phyloP scores from a whole-genome alignment of 2,113 vertebrate species.

The Psammodynastes pulverulentus region DNA sequence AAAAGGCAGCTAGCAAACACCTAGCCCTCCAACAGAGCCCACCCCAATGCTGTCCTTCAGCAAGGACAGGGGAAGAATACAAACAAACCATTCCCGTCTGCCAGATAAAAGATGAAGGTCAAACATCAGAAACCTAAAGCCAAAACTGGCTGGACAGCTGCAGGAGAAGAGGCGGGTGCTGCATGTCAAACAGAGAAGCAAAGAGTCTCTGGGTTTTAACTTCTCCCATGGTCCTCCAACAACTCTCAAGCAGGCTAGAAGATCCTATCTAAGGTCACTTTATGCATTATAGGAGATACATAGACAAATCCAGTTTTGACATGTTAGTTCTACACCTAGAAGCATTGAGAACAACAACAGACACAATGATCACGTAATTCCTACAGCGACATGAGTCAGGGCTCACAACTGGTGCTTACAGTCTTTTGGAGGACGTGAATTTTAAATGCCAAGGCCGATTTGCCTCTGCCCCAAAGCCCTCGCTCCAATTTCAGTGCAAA shows the following conservation, averaged over 20 bases:
- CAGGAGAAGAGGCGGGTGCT: background rate
- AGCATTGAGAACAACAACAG: background rate
- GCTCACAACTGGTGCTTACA: background rate
- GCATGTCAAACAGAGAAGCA: background rate
- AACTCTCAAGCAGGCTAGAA: background rate
- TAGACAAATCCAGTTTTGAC: background rate
- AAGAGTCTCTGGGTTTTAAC: background rate
- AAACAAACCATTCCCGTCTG: background rate
- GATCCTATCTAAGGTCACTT: background rate
- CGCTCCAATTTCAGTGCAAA: background rate
- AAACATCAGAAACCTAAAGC: background rate
- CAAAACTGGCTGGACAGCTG: background rate
- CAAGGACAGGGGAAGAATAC: background rate
- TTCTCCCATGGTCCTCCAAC: background rate
- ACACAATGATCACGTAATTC: background rate
- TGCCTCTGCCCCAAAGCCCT: background rate
- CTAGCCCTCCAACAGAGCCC: background rate
- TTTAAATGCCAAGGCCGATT: background rate
- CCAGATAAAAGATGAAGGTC: background rate
- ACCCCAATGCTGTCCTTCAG: background rate
- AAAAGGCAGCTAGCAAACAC: background rate
- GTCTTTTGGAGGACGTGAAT: background rate
- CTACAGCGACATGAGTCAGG: background rate
- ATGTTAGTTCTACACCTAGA: background rate
- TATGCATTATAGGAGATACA: no score